Evolutionary conservation across 2,797 vertebrate genomes (phyloP).

Genomic region (Myotis pilosus): DNA sequence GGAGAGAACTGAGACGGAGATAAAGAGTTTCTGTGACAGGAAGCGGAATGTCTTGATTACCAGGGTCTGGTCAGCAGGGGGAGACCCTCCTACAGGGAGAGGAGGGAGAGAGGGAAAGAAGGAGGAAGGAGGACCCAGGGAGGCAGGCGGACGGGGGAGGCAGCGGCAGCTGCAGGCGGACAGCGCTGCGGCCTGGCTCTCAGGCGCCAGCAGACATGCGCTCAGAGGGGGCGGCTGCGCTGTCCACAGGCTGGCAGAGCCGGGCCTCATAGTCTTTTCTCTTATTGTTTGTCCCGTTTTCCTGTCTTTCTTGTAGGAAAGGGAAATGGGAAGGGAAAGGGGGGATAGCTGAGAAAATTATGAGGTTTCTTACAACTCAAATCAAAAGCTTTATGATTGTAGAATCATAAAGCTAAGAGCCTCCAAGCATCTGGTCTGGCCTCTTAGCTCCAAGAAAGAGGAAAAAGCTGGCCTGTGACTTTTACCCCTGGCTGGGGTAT

Average conservation of each 20-base stretch:
- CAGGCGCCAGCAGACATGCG: neutral
- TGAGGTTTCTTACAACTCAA: neutral
- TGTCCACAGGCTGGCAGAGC: neutral
- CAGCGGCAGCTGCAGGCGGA: too few relatives aligned
- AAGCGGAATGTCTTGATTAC: slow-evolving; percentile 94
- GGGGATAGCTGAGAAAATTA: neutral
- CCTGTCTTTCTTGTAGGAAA: neutral
- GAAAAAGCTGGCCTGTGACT: neutral
- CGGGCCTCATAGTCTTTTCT: neutral
- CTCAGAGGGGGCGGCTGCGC: neutral
- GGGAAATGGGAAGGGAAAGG: neutral
- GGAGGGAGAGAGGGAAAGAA: neutral
- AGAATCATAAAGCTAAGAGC: neutral
- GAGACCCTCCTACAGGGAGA: slow-evolving; percentile 85
- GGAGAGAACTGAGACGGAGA: slow-evolving; percentile 92
- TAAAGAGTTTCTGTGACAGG: slow-evolving; percentile 95
- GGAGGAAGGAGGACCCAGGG: slow-evolving; percentile 59
- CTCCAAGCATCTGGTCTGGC: neutral
- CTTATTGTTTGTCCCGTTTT: neutral
- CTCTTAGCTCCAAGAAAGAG: neutral
- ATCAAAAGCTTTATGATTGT: neutral
- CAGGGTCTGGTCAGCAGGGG: slow-evolving; percentile 93
- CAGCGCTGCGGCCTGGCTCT: neutral
- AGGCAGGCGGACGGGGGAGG: too few relatives aligned
- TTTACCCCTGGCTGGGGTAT: neutral